phyloP scores from a whole-genome alignment of 1,140 invertebrate species.

The Wiebesia pumilae region DNA sequence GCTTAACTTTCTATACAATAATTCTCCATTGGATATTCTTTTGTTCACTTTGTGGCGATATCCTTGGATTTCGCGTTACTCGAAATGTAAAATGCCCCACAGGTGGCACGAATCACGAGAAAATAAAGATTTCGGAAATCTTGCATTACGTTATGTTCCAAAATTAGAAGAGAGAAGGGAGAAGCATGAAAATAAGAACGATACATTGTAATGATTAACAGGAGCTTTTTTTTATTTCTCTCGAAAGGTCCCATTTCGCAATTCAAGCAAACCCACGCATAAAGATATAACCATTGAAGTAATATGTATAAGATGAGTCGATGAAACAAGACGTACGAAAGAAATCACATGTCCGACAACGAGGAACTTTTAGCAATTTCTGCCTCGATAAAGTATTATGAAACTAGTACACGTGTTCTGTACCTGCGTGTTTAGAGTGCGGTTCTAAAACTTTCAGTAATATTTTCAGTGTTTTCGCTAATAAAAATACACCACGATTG shows the following conservation, averaged over 20 bases:
- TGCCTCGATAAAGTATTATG: background rate
- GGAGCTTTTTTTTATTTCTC: too few species aligned
- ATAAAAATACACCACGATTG: constrained; percentile 24
- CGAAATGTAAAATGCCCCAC: background rate
- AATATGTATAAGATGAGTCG: background rate
- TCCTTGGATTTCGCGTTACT: background rate
- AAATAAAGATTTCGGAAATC: background rate
- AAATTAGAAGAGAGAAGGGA: background rate
- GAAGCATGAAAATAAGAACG: too few species aligned
- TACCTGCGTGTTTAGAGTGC: background rate
- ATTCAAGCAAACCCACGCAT: too few species aligned
- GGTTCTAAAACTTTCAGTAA: constrained; percentile 29
- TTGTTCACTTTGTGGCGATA: background rate
- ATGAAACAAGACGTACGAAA: background rate
- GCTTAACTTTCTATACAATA: background rate
- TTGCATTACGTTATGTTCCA: background rate
- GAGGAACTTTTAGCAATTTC: background rate
- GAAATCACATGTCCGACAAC: background rate
- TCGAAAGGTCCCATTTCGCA: too few species aligned
- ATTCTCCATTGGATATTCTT: background rate
- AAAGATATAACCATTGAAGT: background rate
- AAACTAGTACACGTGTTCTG: background rate
- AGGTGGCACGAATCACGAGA: background rate
- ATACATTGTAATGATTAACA: background rate
- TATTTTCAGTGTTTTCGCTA: background rate